Conservation (phyloP, 1,140 invertebrate species). For the Lordiphosa stackelbergi region DNA sequence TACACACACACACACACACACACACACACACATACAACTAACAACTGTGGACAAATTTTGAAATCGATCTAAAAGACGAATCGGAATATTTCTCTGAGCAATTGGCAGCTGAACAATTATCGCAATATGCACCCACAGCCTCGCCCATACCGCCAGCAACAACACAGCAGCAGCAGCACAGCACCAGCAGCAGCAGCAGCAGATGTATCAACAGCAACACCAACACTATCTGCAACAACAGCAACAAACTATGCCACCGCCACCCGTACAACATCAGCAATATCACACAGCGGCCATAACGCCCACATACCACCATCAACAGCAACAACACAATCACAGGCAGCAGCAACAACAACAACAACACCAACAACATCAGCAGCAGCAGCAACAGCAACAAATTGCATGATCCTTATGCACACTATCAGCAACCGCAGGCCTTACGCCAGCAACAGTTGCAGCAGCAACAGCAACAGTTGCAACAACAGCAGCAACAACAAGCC, state of each 20-base stretch:
- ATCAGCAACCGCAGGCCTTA: constrained; percentile 56
- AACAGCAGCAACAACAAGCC: constrained; percentile 75
- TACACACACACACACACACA: constrained; percentile 33
- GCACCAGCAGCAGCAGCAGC: constrained; percentile 24
- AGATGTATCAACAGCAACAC: constrained; percentile 37
- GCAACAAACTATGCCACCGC: constrained; percentile 68
- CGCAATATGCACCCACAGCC: constrained; percentile 76
- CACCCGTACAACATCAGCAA: constrained; percentile 74
- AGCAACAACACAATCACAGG: constrained; percentile 49
- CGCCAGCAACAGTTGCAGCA: constrained; percentile 58
- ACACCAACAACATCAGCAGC: constrained; percentile 54
- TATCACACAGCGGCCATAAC: constrained; percentile 70
- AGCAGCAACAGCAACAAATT: constrained; percentile 58
- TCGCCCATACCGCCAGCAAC: constrained; percentile 60
- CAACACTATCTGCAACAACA: constrained; percentile 72
- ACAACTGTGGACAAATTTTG: constrained; percentile 35
- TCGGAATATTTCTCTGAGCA: constrained; percentile 78
- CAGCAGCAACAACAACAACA: constrained; percentile 36
- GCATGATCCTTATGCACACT: constrained; percentile 54
- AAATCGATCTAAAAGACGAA: constrained; percentile 54
- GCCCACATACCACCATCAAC: constrained; percentile 71
- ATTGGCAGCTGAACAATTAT: constrained; percentile 77
- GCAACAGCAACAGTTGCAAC: constrained; percentile 56
- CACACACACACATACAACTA: constrained; percentile 26
- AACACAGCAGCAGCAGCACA: constrained; percentile 28